Evolutionary conservation across 2,888 invertebrate species (phyloP), one percentile per base, ranked within the genome.

Genomic region (Eupelmus urozonus): DNA sequence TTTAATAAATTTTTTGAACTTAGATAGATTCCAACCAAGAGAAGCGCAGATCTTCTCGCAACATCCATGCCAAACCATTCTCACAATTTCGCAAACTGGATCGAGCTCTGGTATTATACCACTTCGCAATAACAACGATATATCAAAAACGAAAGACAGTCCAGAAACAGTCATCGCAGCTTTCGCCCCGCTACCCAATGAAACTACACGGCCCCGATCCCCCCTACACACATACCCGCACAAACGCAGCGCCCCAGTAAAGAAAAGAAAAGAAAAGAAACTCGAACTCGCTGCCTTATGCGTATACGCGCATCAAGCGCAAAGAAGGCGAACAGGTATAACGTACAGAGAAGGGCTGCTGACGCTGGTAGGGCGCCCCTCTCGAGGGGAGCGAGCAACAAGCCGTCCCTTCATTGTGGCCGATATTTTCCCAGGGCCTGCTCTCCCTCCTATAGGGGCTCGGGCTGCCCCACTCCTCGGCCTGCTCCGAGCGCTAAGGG

Each of bases 381-480:
- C 55, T n/a, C n/a, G n/a, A 42, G 53, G 62, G 62, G 62, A 40
- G 40, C 53, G n/a, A 34, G n/a, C 49, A 23, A 34, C 49, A 23
- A 34, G 29, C 45, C 16, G 18, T 23, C 5, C n/a, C 40, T 16
- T 42, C 40, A 62, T 73, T 72, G 67, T 73, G 40, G 77, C 75
- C 40, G 81, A 83, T 84, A 86, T 86, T 87, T 87, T 87, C 87
- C 87, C 87, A 87, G 85, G 85, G 85, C 82, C 83, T 82, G 82
- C 84, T 81, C 80, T 40, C 53, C 7, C 51, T 27, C 25, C n/a
- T 11, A n/a, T n/a, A n/a, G n/a, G n/a, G n/a, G n/a, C n/a, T n/a
- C n/a, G n/a, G n/a, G n/a, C 5, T n/a, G 51, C 73, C 55, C 60
- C n/a, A 34, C 65, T 20, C 49, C 3, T 0, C 9, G 2, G 23